phyloP scores from a whole-genome alignment of 2,797 vertebrate species.

The Centropyge bicolor region DNA sequence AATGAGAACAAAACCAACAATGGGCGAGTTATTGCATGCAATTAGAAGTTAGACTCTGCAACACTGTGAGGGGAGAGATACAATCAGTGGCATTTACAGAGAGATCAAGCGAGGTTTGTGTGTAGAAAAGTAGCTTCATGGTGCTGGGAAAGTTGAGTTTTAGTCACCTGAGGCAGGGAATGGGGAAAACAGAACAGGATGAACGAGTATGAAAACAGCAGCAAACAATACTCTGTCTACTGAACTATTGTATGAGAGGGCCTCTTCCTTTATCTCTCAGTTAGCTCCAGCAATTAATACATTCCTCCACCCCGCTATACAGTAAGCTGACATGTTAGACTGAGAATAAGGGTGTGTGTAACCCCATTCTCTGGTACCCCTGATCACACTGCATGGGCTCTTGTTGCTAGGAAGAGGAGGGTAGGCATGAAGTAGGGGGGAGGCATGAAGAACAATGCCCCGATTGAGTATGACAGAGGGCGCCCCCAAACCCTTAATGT shows the following conservation, averaged over 20 bases:
- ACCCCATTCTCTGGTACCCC: constrained; percentile 48
- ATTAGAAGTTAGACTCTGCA: constrained; percentile 24
- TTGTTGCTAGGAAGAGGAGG: constrained; percentile 46
- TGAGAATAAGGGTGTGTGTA: constrained; percentile 41
- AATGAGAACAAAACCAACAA: constrained; percentile 34
- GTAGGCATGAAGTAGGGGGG: constrained; percentile 29
- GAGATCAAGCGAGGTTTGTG: background rate
- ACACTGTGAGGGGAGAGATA: background rate
- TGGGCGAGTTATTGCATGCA: constrained; percentile 47
- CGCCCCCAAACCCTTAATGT: constrained; percentile 49
- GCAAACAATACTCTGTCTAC: constrained; percentile 25
- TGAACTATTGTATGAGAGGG: constrained; percentile 3
- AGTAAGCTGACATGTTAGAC: constrained; percentile 2
- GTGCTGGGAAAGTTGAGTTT: constrained; percentile 16
- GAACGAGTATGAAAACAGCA: constrained; percentile 20
- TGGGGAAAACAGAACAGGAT: background rate
- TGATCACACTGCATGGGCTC: constrained; percentile 27
- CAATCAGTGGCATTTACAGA: constrained; percentile 29
- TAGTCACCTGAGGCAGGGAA: constrained; percentile 27
- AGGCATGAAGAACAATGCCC: constrained; percentile 60
- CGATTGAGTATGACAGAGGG: constrained; percentile 58
- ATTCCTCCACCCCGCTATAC: constrained; percentile 49
- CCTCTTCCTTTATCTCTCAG: constrained; percentile 26
- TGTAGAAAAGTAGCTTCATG: constrained; percentile 10
- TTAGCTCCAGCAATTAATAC: constrained; percentile 63